Conservation (phyloP, 2,888 invertebrate genomes). For the Lasioglossum morio region DNA sequence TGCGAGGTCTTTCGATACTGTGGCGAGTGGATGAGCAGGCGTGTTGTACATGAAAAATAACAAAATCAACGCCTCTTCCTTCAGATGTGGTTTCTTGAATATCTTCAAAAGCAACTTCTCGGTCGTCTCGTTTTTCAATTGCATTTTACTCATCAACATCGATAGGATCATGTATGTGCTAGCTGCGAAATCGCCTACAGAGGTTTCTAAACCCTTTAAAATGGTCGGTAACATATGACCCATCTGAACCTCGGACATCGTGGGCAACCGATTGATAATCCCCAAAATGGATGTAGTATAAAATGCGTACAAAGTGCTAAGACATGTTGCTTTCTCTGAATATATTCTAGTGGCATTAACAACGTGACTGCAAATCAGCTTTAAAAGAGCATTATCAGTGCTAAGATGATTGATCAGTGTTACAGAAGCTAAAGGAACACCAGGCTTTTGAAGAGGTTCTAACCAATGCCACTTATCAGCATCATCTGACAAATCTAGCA, state of each 20-base stretch:
- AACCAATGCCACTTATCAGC: slow-evolving; percentile 92
- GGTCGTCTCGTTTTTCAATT: slow-evolving; percentile 86
- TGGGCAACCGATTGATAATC: slow-evolving; percentile 87
- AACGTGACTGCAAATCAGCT: slow-evolving; percentile 88
- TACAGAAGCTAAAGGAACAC: slow-evolving; percentile 90
- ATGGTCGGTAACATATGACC: slow-evolving; percentile 90
- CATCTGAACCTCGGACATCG: slow-evolving; percentile 88
- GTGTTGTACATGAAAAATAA: slow-evolving; percentile 90
- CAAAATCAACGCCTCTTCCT: slow-evolving; percentile 88
- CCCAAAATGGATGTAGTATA: slow-evolving; percentile 92
- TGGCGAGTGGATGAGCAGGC: slow-evolving; percentile 85
- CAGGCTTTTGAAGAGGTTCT: slow-evolving; percentile 89
- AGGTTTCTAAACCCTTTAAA: slow-evolving; percentile 89
- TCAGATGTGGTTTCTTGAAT: slow-evolving; percentile 86
- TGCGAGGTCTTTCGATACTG: slow-evolving; percentile 86
- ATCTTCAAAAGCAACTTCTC: slow-evolving; percentile 88
- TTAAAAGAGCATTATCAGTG: slow-evolving; percentile 87
- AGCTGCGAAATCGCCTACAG: slow-evolving; percentile 89
- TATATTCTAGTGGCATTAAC: slow-evolving; percentile 87
- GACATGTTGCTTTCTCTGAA: slow-evolving; percentile 86
- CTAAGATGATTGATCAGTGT: slow-evolving; percentile 91
- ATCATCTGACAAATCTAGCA: slow-evolving; percentile 88
- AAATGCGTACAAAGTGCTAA: slow-evolving; percentile 92
- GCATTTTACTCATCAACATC: slow-evolving; percentile 88
- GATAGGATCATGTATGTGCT: slow-evolving; percentile 91